Evolutionary conservation across 2,797 vertebrate species (phyloP), one percentile per base, ranked within the genome.

Genomic region (Furcifer pardalis): DNA sequence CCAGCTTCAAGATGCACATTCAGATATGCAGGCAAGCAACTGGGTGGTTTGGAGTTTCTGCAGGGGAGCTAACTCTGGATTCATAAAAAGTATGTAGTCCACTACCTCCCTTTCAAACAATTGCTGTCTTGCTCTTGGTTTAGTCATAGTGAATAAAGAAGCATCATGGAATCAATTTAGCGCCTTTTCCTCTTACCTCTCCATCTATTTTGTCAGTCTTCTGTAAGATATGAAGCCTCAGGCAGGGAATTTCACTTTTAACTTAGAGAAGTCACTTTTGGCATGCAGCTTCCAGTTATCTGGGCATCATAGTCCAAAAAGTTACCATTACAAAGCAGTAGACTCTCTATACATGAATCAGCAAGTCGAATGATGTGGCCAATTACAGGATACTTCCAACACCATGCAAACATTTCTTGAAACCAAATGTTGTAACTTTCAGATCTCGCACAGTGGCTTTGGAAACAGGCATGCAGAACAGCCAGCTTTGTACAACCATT

Each of bases 381-480:
- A 30, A 7, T 52, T 56, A 40, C 13, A 27, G 37, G 13, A 3
- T 30, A 9, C 12, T 1, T 30, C 17, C 27, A 15, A 19, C 6
- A 25, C n/a, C 19, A 46, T 65, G 21, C 44, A 27, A n/a, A 25
- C 17, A 2, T 60, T 44, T 44, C 19, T 44, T 44, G 23, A 7
- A 52, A 19, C 13, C 5, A 25, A 44, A 37, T 49, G 9, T 85
- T 82, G 4, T 86, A 86, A 66, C 62, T 37, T 88, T 66, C 77
- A 99, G 98, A 84, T 98, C 98, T 88, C 97, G 99, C 30, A 99
- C 98, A 10, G 97, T 99, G 13, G 98, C 97, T 7, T 85, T 99
- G 95, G 99, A 99, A 95, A 99, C 99, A 0, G 98, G 98, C 35
- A 95, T 98, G 95, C 99, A 99, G 96, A 99, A 99, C 89, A 89